Evolutionary conservation across 2,888 invertebrate species (phyloP).

Genomic region (Crematogaster levior): DNA sequence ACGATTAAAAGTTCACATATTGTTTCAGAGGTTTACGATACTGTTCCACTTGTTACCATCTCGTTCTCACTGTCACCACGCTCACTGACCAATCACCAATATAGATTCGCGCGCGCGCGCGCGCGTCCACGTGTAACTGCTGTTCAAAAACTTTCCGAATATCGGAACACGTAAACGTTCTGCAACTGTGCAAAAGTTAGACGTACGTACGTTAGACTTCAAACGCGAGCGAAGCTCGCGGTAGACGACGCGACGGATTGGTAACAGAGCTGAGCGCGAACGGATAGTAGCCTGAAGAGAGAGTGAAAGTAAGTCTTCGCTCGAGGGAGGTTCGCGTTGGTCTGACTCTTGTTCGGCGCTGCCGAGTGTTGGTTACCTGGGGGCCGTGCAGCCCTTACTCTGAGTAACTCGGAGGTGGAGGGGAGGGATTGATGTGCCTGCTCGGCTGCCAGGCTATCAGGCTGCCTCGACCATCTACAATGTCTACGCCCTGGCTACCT

Average conservation of each 20-base stretch:
- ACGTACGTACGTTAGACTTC: conserved; percentile 68
- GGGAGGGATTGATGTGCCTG: conserved; percentile 75
- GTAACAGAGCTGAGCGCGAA: conserved; percentile 30
- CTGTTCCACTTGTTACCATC: conserved; percentile 54
- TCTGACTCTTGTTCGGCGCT: conserved; percentile 84
- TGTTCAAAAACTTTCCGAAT: background rate
- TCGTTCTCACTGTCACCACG: conserved; percentile 46
- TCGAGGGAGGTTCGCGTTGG: conserved; percentile 85
- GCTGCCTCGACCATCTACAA: conserved; percentile 75
- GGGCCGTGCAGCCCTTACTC: conserved; percentile 82
- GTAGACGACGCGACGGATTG: conserved; percentile 29
- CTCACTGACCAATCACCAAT: conserved; percentile 43
- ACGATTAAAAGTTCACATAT: conserved; percentile 28
- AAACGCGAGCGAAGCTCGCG: conserved; percentile 62
- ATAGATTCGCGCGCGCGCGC: background rate
- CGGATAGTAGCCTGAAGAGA: conserved; percentile 71
- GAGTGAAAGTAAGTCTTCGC: conserved; percentile 86
- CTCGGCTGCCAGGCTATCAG: conserved; percentile 68
- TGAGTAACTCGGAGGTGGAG: conserved; percentile 64
- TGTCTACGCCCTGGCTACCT: conserved; percentile 87
- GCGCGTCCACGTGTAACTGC: background rate
- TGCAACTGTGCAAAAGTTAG: conserved; percentile 70
- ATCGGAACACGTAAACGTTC: conserved; percentile 63
- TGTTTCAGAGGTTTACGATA: conserved; percentile 44
- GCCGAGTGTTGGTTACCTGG: conserved; percentile 83